Conservation (phyloP, 2,888 invertebrate genomes). For the Atrina japonica region DNA sequence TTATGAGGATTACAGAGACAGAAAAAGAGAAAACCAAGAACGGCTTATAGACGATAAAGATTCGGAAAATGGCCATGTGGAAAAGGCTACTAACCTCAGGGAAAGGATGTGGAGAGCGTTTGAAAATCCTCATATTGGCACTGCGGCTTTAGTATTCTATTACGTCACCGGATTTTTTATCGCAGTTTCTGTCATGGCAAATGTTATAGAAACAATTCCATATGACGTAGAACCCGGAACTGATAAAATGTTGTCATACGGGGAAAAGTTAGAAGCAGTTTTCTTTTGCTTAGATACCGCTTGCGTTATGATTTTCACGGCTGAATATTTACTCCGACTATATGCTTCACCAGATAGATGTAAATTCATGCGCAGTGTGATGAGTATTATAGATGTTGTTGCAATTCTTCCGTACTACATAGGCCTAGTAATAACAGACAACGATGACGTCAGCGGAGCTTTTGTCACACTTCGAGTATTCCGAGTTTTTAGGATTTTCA, state of each 20-base stretch:
- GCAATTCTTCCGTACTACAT: slow-evolving; percentile 99
- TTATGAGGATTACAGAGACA: slow-evolving; percentile 99
- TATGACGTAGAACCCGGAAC: slow-evolving; percentile 89
- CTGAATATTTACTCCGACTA: slow-evolving; percentile 94
- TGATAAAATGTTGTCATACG: slow-evolving; percentile 86
- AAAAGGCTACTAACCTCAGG: slow-evolving; percentile 82
- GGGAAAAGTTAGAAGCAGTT: slow-evolving; percentile 94
- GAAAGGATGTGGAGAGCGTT: slow-evolving; percentile 99
- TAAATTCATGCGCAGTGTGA: slow-evolving; percentile 98
- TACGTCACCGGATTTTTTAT: slow-evolving; percentile 99
- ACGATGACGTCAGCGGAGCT: slow-evolving; percentile 99
- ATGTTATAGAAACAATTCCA: slow-evolving; percentile 98
- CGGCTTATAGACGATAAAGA: slow-evolving; percentile 94
- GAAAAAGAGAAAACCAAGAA: slow-evolving; percentile 99
- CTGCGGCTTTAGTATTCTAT: slow-evolving; percentile 99
- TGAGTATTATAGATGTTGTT: slow-evolving; percentile 99
- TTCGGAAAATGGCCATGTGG: slow-evolving; percentile 85
- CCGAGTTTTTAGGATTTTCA: slow-evolving; percentile 99
- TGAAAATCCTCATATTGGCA: slow-evolving; percentile 98
- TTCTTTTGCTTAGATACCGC: slow-evolving; percentile 99
- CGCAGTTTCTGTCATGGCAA: slow-evolving; percentile 99
- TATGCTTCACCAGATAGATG: slow-evolving; percentile 99
- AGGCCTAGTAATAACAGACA: slow-evolving; percentile 97
- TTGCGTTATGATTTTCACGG: slow-evolving; percentile 99
- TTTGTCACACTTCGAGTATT: slow-evolving; percentile 99